Evolutionary conservation across 2,888 invertebrate genomes (phyloP), one percentile per base, ranked within the genome.

Genomic region (Anodontia alba): DNA sequence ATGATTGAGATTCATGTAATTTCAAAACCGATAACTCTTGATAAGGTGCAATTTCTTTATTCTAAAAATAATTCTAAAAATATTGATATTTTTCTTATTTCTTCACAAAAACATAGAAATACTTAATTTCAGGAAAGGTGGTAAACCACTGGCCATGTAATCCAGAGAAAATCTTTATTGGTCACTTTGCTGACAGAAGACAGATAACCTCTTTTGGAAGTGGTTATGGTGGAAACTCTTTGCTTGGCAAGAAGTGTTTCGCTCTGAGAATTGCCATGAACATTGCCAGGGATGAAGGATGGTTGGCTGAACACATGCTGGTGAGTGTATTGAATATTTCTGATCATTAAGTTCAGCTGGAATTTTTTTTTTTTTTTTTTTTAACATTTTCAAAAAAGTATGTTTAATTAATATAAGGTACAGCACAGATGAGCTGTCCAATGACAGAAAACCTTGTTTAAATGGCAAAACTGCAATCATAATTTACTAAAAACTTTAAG

Each of bases 231-330:
- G 99, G 99, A 0, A 99, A 99, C 95, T 98, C 98, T 12, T 95
- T 99, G 73, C 95, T 99, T 75, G 99, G 99, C 66, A 99, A 99
- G 95, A 99, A 99, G 94, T 99, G 99, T 94, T 98, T 99, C 92
- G 99, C 99, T 1, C 96, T 99, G 5, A 96, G 99, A 83, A 97
- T 99, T 87, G 99, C 99, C 0, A 98, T 98, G 3, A 98, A 97
- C 42, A 97, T 99, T 90, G 99, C 99, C 12, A 96, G 97, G 84
- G 96, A 97, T 26, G 99, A 99, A 94, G 99, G 99, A 31, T 99
- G 99, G 99, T 95, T 99, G 43, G 99, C 99, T 3, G 99, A 99
- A 93, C 99, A 99, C 93, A 99, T 99, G 99, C 95, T 99, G 95
- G 97, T 97, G 79, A 82, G 92, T 57, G 17, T 43, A 17, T 12